Conservation (phyloP, 1,140 invertebrate species). For the Drosophila trapezifrons region DNA sequence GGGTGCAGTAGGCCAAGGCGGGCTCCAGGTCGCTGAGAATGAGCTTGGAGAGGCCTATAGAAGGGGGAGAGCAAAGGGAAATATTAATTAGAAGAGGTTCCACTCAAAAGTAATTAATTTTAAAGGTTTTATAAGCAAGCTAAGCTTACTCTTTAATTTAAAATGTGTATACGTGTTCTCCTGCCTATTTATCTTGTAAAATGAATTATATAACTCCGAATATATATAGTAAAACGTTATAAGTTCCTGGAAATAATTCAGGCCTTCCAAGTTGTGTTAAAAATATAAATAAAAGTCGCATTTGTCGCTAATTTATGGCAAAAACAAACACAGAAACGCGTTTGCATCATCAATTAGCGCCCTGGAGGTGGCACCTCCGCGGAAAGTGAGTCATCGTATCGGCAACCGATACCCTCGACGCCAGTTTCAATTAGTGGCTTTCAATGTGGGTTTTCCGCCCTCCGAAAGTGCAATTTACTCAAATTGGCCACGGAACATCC, state of each 20-base stretch:
- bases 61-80: background rate
- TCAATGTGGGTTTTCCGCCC: constrained; percentile 16
- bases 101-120: background rate
- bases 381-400: constrained; percentile 40
- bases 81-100: too few species aligned
- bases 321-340: background rate
- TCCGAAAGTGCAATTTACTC: constrained; percentile 20
- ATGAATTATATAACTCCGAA: too few species aligned
- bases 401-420: constrained; percentile 16
- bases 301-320: background rate
- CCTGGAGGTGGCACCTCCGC: constrained; percentile 27
- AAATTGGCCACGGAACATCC: constrained; percentile 25
- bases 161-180: too few species aligned
- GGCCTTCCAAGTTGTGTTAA: too few species aligned
- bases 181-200: too few species aligned
- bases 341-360: constrained; percentile 57
- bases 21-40: constrained; percentile 89
- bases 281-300: background rate
- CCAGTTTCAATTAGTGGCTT: constrained; percentile 63
- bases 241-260: too few species aligned
- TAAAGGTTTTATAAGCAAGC: background rate
- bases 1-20: constrained; percentile 91
- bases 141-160: too few species aligned
- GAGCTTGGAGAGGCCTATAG: constrained; percentile 91
- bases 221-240: too few species aligned